These are phyloP conservation scores for Triplophysa dalaica DNA, from an alignment of 2,113 vertebrate species.

Conservation along the genomic window DNA sequence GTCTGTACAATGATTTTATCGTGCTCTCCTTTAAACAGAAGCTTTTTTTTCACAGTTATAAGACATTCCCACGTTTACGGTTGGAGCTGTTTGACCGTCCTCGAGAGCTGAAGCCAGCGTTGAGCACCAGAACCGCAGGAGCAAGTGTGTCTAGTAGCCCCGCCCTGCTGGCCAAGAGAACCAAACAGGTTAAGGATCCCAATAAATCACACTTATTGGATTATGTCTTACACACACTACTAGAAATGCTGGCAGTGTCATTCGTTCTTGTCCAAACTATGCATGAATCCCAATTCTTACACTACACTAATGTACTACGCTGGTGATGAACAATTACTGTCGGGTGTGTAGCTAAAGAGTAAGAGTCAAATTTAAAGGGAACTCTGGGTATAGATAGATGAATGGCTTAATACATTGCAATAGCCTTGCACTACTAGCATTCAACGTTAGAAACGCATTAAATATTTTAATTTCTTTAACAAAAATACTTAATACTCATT, in stretches of 20 bases:
- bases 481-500: too few relatives aligned
- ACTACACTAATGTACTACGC: too few relatives aligned
- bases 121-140: constrained; percentile 78
- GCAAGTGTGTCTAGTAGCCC: constrained; percentile 86
- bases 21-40: not conserved
- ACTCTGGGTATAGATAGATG: too few relatives aligned
- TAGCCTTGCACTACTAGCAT: too few relatives aligned
- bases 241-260: not conserved
- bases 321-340: too few relatives aligned
- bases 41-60: constrained; percentile 78
- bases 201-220: not conserved
- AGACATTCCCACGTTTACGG: constrained; percentile 85
- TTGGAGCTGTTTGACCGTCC: constrained; percentile 89
- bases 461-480: too few relatives aligned
- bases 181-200: constrained; percentile 83
- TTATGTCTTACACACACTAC: not conserved
- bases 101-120: constrained; percentile 78
- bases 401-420: too few relatives aligned
- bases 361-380: too few relatives aligned
- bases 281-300: too few relatives aligned
- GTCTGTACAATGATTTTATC: not conserved
- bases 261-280: too few relatives aligned
- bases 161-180: constrained; percentile 93
- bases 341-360: too few relatives aligned
- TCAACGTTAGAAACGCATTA: too few relatives aligned